phyloP scores from a whole-genome alignment of 2,797 vertebrate genomes.

The Mallotus villosus region DNA sequence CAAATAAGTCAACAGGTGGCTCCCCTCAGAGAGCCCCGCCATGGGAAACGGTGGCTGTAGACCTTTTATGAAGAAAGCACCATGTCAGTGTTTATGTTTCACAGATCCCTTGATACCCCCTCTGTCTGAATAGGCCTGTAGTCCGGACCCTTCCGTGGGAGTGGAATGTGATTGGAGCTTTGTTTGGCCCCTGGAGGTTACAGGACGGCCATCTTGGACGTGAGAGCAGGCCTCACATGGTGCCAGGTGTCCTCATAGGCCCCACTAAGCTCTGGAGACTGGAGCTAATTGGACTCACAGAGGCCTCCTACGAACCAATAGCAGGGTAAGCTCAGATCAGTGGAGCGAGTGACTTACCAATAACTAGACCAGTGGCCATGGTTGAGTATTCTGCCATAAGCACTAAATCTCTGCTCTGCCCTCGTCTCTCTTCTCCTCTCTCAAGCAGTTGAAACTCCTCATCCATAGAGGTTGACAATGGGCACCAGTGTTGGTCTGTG shows the following conservation, averaged over 20 bases:
- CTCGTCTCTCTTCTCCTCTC: neutral
- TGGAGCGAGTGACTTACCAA: conserved; percentile 53
- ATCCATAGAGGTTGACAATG: neutral
- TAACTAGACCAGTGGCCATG: conserved; percentile 33
- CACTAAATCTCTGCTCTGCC: neutral
- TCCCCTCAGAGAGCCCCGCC: conserved; percentile 11
- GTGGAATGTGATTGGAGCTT: conserved; percentile 54
- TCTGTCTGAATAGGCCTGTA: conserved; percentile 23
- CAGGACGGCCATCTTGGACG: conserved; percentile 59
- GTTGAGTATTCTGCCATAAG: conserved; percentile 32
- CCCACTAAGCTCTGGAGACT: conserved; percentile 74
- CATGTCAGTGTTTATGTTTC: conserved; percentile 57
- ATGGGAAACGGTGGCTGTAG: conserved; percentile 42
- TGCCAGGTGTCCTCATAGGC: conserved; percentile 72
- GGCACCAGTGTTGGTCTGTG: conserved; percentile 42
- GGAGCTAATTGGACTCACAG: conserved; percentile 77
- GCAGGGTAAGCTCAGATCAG: conserved; percentile 69
- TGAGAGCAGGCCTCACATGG: conserved; percentile 13
- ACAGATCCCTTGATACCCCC: conserved; percentile 50
- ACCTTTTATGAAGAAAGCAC: conserved; percentile 46
- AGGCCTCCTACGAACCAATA: conserved; percentile 60
- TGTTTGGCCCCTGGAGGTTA: conserved; percentile 27
- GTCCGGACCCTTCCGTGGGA: conserved; percentile 53
- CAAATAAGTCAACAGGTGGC: neutral
- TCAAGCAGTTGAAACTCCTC: neutral